A percentile compares a stretch with the other conserved stretches of the same genome.
These are phyloP conservation scores for Protaetia brevitarsis DNA, from an alignment of 1,140 invertebrate species.

Conservation along the genomic window DNA sequence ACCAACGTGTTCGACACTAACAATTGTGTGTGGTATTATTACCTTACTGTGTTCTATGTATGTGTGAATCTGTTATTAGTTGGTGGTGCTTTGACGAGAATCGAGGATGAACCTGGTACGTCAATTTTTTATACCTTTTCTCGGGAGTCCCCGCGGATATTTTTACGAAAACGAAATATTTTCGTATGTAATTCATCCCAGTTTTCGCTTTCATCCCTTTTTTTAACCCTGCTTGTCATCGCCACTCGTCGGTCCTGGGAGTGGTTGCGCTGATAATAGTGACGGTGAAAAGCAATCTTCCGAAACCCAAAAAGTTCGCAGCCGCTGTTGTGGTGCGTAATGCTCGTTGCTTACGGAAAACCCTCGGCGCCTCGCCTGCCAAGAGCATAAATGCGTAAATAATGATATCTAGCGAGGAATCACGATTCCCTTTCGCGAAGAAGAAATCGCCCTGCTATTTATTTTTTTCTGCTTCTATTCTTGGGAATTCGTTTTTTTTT, in stretches of 20 bases:
- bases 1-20: neutral
- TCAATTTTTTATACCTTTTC: too few species aligned
- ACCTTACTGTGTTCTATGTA: neutral
- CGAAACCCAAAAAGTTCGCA: neutral
- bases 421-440: too few species aligned
- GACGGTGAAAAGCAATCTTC: neutral
- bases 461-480: neutral
- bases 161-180: too few species aligned
- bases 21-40: neutral
- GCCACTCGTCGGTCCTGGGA: too few species aligned
- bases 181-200: too few species aligned
- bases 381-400: conserved; percentile 8
- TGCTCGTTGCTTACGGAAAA: neutral
- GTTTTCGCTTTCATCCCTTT: too few species aligned
- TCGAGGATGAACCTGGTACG: neutral
- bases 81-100: conserved; percentile 3
- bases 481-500: neutral
- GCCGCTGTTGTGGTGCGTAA: neutral
- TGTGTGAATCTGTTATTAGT: neutral
- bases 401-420: neutral
- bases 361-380: neutral
- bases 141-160: too few species aligned
- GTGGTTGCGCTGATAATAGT: too few species aligned
- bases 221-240: too few species aligned
- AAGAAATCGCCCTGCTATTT: neutral